phyloP scores from a whole-genome alignment of 2,113 vertebrate species.

The Scomber colias region DNA sequence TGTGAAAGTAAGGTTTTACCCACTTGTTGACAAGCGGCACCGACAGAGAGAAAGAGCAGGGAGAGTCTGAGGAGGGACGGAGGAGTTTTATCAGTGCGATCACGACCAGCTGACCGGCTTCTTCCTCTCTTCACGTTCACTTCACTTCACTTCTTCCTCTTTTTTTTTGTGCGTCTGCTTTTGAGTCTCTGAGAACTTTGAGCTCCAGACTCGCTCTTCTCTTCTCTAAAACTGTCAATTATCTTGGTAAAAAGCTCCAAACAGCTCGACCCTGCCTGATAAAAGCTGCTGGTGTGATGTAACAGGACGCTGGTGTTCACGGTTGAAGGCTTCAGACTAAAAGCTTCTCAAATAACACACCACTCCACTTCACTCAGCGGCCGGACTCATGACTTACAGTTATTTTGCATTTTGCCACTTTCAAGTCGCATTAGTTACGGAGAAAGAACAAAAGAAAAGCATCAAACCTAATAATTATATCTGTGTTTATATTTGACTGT shows the following conservation, averaged over 20 bases:
- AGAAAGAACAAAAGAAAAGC: no score
- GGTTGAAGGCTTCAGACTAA: not conserved
- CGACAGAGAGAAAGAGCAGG: not conserved
- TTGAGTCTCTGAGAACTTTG: conserved; percentile 49
- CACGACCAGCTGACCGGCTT: conserved; percentile 51
- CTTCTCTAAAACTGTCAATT: conserved; percentile 33
- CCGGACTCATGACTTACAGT: no score
- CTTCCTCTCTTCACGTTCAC: not conserved
- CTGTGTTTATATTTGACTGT: no score
- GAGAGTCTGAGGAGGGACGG: not conserved
- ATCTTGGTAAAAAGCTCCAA: not conserved
- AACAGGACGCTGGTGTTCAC: not conserved
- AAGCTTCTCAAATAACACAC: no score
- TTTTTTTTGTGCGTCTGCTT: conserved; percentile 36
- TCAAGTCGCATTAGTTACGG: no score
- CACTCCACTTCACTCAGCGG: no score
- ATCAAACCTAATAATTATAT: no score
- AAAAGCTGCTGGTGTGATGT: not conserved
- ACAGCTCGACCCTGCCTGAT: not conserved
- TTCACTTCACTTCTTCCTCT: not conserved
- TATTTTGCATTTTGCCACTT: no score
- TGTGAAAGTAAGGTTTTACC: conserved; percentile 29
- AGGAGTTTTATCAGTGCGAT: conserved; percentile 59
- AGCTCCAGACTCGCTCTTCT: conserved; percentile 1
- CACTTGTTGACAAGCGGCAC: conserved; percentile 40